Evolutionary conservation across 2,797 vertebrate genomes (phyloP).

Genomic region (Australoheros facetus): DNA sequence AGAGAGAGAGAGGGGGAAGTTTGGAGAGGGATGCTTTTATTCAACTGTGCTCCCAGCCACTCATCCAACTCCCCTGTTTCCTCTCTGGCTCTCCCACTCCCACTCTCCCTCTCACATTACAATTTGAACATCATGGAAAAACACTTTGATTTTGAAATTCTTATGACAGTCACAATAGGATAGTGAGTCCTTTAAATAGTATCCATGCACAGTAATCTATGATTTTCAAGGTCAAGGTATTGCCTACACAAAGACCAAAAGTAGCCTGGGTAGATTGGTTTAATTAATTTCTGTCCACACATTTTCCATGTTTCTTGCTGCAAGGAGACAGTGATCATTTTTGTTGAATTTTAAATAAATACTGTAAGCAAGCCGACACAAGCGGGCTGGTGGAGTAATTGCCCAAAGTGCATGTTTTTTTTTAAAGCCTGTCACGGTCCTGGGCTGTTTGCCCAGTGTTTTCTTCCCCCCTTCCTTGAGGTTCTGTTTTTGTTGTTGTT

Average conservation of each 20-base stretch:
- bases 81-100: slow-evolving; percentile 26
- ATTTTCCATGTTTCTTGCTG: no score
- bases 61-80: slow-evolving; percentile 22
- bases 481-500: no score
- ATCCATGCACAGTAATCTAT: not conserved
- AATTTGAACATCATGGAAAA: slow-evolving; percentile 28
- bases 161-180: slow-evolving; percentile 37
- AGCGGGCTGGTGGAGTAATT: no score
- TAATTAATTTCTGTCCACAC: not conserved
- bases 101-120: slow-evolving; percentile 24
- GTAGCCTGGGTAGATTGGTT: not conserved
- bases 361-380: no score
- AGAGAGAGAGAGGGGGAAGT: slow-evolving; percentile 8
- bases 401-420: no score
- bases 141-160: slow-evolving; percentile 45
- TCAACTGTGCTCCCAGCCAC: slow-evolving; percentile 4
- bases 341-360: not conserved
- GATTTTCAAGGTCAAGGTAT: slow-evolving; percentile 22
- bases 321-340: not conserved
- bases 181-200: slow-evolving; percentile 38
- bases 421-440: no score
- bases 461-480: no score
- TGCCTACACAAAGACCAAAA: slow-evolving; percentile 1
- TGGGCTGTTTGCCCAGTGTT: no score
- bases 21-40: slow-evolving; percentile 29